A percentile compares a stretch with the other conserved stretches of the same genome.
phyloP scores from a whole-genome alignment of 2,888 invertebrate species.

The Meiosimyza platycephala region DNA sequence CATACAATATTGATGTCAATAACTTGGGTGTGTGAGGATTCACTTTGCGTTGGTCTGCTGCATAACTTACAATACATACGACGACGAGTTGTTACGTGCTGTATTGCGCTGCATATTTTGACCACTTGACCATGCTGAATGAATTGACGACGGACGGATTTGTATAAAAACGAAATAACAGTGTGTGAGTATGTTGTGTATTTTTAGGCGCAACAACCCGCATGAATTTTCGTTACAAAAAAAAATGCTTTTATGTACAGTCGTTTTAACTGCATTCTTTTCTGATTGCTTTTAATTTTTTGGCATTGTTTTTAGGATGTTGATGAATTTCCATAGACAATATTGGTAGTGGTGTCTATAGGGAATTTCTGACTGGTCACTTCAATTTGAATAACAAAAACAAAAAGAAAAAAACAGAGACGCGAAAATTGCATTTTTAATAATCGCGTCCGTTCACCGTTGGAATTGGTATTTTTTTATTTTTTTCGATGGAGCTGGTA shows the following conservation, averaged over 20 bases:
- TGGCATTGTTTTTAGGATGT: not conserved
- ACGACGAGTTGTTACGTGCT: not conserved
- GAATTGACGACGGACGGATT: too few species aligned
- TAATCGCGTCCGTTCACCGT: slow-evolving; percentile 5
- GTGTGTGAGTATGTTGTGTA: slow-evolving; percentile 1
- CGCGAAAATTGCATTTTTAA: slow-evolving; percentile 15
- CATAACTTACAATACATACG: too few species aligned
- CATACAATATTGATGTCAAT: slow-evolving; percentile 48
- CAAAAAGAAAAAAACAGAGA: not conserved
- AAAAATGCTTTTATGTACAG: too few species aligned
- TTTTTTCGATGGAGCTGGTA: slow-evolving; percentile 23
- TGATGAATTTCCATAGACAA: not conserved
- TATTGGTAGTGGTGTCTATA: too few species aligned
- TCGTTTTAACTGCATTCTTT: not conserved
- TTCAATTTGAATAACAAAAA: too few species aligned
- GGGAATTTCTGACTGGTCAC: too few species aligned
- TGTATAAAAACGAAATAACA: too few species aligned
- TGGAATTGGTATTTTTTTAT: too few species aligned
- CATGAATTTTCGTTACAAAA: too few species aligned
- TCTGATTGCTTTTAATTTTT: slow-evolving; percentile 8
- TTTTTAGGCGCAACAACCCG: slow-evolving; percentile 6
- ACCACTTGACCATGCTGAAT: slow-evolving; percentile 2
- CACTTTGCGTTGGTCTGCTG: too few species aligned
- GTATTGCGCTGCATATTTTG: slow-evolving; percentile 20
- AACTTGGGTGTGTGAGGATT: slow-evolving; percentile 32